Percentiles rank a stretch among this genome's conserved stretches.
phyloP scores from a whole-genome alignment of 2,888 invertebrate genomes.

The Saturnia japonica region DNA sequence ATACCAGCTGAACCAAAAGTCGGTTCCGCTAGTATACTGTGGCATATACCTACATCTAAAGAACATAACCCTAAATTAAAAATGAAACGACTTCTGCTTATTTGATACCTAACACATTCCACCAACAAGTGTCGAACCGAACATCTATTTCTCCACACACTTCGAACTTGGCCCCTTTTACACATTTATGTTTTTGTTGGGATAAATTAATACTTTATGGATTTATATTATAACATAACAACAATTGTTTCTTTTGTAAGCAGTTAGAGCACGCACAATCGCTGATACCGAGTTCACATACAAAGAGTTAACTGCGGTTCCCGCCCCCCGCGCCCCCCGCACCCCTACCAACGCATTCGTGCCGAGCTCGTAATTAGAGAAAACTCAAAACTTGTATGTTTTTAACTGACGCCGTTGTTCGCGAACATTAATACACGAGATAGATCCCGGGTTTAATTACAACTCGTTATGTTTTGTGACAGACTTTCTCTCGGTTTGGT shows the following conservation, averaged over 20 bases:
- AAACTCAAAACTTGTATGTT: constrained; percentile 12
- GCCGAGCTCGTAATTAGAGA: neutral
- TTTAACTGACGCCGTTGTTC: neutral
- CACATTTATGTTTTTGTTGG: no score
- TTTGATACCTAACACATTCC: no score
- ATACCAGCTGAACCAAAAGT: no score
- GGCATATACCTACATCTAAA: no score
- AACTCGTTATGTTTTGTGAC: constrained; percentile 6
- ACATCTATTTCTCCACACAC: no score
- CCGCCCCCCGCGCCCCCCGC: neutral
- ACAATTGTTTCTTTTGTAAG: neutral
- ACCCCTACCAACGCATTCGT: neutral
- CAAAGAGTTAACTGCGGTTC: neutral
- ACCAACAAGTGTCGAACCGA: no score
- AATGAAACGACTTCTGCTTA: no score
- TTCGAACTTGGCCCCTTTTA: no score
- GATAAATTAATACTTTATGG: no score
- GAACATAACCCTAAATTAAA: no score
- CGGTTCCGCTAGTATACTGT: no score
- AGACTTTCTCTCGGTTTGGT: constrained; percentile 2
- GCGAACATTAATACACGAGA: constrained; percentile 2
- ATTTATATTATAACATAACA: neutral
- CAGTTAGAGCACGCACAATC: neutral
- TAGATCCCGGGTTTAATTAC: neutral
- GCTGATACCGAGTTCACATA: neutral